These are phyloP conservation scores for Sebastes melanostomus DNA, from an alignment of 2,797 vertebrate species.

Conservation along the genomic window DNA sequence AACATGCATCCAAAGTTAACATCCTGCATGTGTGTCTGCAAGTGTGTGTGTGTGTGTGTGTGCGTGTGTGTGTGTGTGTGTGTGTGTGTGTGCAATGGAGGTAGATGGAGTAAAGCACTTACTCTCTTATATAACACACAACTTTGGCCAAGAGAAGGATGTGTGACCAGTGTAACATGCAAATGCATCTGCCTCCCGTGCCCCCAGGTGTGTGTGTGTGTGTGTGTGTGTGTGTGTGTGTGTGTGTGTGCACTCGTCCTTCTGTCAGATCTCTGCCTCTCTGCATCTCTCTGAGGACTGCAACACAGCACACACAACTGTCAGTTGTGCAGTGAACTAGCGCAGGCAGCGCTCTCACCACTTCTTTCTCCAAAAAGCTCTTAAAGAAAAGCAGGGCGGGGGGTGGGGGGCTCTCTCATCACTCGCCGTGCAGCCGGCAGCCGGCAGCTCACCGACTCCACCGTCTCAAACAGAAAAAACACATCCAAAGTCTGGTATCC, in stretches of 20 bases:
- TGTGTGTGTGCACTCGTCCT: not conserved
- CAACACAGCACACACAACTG: constrained; percentile 47
- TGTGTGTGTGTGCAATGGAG: constrained; percentile 1
- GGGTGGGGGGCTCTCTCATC: not conserved
- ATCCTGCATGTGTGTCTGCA: not conserved
- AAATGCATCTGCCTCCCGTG: constrained; percentile 65
- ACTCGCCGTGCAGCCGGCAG: not conserved
- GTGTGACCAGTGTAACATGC: constrained; percentile 58
- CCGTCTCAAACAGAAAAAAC: not conserved
- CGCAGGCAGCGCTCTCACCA: constrained; percentile 39
- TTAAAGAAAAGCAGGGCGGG: constrained; percentile 7
- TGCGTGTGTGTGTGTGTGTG: not conserved
- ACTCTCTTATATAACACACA: constrained; percentile 64
- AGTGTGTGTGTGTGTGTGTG: not conserved
- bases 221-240: constrained; percentile 23
- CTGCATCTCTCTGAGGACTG: constrained; percentile 49
- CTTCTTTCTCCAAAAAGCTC: constrained; percentile 27
- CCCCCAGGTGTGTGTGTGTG: constrained; percentile 49
- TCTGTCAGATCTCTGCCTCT: constrained; percentile 41
- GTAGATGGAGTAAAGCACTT: constrained; percentile 47
- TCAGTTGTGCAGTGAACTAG: constrained; percentile 66
- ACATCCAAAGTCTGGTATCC: not conserved
- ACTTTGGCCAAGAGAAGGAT: constrained; percentile 48
- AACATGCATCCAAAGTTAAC: not conserved
- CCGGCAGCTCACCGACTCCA: not conserved